Conservation (phyloP, 2,888 invertebrate species). For the Tethea ocularis region DNA sequence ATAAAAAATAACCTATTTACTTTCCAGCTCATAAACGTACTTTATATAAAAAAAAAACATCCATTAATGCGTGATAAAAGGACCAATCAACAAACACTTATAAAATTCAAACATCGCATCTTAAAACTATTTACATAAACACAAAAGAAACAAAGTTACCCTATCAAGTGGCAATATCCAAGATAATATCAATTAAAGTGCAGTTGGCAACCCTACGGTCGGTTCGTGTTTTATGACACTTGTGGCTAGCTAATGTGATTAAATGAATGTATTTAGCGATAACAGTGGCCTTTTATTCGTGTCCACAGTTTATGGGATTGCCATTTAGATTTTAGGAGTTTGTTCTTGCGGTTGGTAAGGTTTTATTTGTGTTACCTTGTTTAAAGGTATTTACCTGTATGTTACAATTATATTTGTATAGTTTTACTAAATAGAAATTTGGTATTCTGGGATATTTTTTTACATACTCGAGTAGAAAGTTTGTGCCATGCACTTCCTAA, state of each 20-base stretch:
- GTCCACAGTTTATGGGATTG: conserved; percentile 36
- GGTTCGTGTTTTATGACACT: conserved; percentile 49
- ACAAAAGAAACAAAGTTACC: not conserved
- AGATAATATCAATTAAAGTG: conserved; percentile 5
- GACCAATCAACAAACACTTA: too few species aligned
- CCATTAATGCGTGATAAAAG: too few species aligned
- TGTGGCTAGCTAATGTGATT: conserved; percentile 50
- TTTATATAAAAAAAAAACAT: too few species aligned
- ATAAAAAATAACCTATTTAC: too few species aligned
- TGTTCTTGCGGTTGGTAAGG: conserved; percentile 14
- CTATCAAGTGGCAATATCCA: not conserved
- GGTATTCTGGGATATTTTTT: not conserved
- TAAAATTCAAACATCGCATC: not conserved
- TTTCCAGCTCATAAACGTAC: too few species aligned
- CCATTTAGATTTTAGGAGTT: conserved; percentile 32
- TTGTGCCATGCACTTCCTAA: too few species aligned
- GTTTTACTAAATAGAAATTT: not conserved
- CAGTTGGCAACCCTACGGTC: conserved; percentile 3
- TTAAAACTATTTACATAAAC: not conserved
- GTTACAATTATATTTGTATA: not conserved
- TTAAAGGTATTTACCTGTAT: too few species aligned
- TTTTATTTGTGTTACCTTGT: conserved; percentile 9
- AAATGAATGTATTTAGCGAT: conserved; percentile 56
- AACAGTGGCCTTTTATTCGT: conserved; percentile 47
- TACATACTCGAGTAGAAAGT: too few species aligned